A percentile compares a stretch with the other conserved stretches of the same genome.
Conservation (phyloP, 2,113 vertebrate genomes). For the Furnarius figulus region DNA sequence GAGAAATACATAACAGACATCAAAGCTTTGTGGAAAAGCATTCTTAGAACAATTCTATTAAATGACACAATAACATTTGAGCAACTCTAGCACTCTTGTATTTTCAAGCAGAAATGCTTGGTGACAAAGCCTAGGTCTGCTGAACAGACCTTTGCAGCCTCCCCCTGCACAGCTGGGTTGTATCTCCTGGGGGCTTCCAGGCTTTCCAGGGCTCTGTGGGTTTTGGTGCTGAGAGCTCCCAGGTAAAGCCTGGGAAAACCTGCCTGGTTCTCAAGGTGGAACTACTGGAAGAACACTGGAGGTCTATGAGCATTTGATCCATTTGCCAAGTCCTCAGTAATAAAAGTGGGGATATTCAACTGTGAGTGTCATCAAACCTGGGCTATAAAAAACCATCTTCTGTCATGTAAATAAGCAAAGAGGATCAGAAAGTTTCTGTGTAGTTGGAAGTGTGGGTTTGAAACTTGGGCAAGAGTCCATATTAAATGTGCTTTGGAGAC, state of each 20-base stretch:
- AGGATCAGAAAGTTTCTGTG: not conserved
- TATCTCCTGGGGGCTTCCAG: not conserved
- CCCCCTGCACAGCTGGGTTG: not conserved
- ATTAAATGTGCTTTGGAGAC: not conserved
- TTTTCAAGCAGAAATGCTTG: not conserved
- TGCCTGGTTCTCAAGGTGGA: not conserved
- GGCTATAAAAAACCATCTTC: not conserved
- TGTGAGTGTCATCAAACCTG: not conserved
- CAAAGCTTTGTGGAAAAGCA: not conserved
- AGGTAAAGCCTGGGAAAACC: not conserved
- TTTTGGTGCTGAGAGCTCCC: not conserved
- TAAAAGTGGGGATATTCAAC: not conserved
- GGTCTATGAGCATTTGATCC: rapidly evolving
- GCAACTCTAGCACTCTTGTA: rapidly evolving
- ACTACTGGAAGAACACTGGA: not conserved
- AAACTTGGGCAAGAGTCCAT: not conserved
- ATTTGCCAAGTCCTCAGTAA: not conserved
- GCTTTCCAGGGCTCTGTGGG: too few relatives aligned
- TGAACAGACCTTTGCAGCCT: not conserved
- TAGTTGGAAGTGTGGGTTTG: not conserved
- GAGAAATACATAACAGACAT: not conserved
- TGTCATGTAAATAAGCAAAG: not conserved
- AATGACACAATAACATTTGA: not conserved
- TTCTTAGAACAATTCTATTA: not conserved
- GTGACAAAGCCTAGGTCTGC: not conserved